Evolutionary conservation across 2,113 vertebrate species (phyloP), one percentile per base, ranked within the genome.

Genomic region (Acanthisitta chloris): DNA sequence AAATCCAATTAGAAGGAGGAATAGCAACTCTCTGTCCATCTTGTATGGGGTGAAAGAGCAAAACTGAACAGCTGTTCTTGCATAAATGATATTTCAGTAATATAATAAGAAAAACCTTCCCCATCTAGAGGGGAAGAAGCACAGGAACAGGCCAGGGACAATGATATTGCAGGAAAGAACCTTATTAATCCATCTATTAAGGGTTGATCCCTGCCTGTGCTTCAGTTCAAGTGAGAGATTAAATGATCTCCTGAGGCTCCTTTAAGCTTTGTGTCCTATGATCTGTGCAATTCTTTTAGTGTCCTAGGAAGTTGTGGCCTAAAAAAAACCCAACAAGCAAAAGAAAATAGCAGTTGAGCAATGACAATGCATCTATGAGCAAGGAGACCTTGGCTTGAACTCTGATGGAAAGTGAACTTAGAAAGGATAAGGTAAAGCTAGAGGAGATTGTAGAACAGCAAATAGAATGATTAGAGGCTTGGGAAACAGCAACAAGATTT

Each of bases 201-300:
- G 74, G 46, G 52, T 8, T 61, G 85, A 88, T 94, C 54, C 45
- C 67, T 90, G 79, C 36, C 88, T 92, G 85, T 85, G 79, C 79
- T 73, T 88, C 85, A 73, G 88, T 81, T 88, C 66, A 86, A 93
- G 49, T 45, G 71, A 36, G 43, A 92, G 58, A 88, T 94, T 65
- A 90, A 95, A 88, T 14, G 21, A 80, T 82, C 66, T 67, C 74
- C 92, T 42, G 82, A 92, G 79, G 62, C 82, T 90, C 36, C 67
- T 90, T 88, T 72, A 61, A 82, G 40, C 57, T 28, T 76, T 57
- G 29, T 14, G 10, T 65, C 29, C 79, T 94, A 67, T 3, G 19
- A 61, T 59, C 81, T 62, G 61, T 20, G 23, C 28, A 20, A 3
- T 48, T 55, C 26, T 74, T 90, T 62, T 36, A 46, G 52, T 48